These are phyloP conservation scores for Melopsittacus undulatus DNA, from an alignment of 2,797 vertebrate species.

Conservation along the genomic window DNA sequence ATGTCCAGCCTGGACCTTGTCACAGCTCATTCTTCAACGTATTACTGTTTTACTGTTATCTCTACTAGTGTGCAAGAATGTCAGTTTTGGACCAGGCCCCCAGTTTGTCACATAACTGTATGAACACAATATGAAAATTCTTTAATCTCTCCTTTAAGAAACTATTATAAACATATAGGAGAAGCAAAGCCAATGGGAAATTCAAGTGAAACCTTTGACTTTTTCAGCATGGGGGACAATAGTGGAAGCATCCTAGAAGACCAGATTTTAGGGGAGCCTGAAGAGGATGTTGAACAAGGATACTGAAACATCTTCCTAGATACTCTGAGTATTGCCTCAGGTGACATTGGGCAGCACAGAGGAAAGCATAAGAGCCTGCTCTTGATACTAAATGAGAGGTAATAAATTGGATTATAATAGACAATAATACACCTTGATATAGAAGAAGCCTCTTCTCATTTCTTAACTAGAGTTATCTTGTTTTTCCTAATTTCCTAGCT, in stretches of 20 bases:
- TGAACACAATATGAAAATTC: not conserved
- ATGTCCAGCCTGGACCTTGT: not conserved
- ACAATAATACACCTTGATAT: not conserved
- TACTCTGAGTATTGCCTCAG: not conserved
- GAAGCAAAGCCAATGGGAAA: not conserved
- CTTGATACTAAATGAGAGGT: not conserved
- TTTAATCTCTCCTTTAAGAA: not conserved
- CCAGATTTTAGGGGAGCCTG: not conserved
- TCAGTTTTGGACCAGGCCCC: not conserved
- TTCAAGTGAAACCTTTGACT: not conserved
- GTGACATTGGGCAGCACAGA: not conserved
- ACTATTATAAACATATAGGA: rapidly evolving
- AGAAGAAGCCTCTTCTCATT: not conserved
- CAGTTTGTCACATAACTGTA: rapidly evolving
- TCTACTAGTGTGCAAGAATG: not conserved
- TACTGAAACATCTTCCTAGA: not conserved
- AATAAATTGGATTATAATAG: not conserved
- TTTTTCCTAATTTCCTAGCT: not conserved
- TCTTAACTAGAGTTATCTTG: not conserved
- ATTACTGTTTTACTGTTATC: not conserved
- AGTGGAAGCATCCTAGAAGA: not conserved
- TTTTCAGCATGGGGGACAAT: not conserved
- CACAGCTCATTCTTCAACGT: not conserved
- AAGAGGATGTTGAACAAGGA: not conserved
- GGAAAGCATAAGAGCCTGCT: not conserved